A percentile compares a stretch with the other conserved stretches of the same genome.
Evolutionary conservation across 2,888 invertebrate species (phyloP).

Genomic region (Phlogophora meticulosa): DNA sequence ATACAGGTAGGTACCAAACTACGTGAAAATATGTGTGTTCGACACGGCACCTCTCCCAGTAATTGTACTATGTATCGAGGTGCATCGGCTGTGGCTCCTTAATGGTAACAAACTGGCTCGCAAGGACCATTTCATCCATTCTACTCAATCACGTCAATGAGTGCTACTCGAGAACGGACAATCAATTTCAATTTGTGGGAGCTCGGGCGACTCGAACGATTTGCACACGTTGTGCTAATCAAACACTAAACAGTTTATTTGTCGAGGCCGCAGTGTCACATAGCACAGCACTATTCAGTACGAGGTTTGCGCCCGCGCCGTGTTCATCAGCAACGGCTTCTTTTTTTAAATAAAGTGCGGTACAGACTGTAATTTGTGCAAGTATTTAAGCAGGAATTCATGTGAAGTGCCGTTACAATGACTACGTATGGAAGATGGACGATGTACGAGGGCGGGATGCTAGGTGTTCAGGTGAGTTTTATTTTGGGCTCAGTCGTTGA

Average conservation of each 20-base stretch:
- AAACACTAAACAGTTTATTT: slow-evolving; percentile 88
- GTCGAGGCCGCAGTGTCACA: slow-evolving; percentile 79
- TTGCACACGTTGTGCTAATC: slow-evolving; percentile 89
- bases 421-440: slow-evolving; percentile 84
- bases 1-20: slow-evolving; percentile 42
- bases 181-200: slow-evolving; percentile 86
- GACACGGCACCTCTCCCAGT: slow-evolving; percentile 44
- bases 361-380: slow-evolving; percentile 53
- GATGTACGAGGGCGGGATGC: slow-evolving; percentile 81
- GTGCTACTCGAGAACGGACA: slow-evolving; percentile 77
- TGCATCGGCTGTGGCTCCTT: slow-evolving; percentile 65
- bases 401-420: slow-evolving; percentile 71
- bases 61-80: slow-evolving; percentile 61
- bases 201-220: slow-evolving; percentile 75
- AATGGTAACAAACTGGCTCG: slow-evolving; percentile 77
- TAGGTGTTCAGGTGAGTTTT: slow-evolving; percentile 82
- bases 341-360: slow-evolving; percentile 38
- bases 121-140: slow-evolving; percentile 85
- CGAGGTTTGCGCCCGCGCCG: slow-evolving; percentile 72
- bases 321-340: slow-evolving; percentile 62
- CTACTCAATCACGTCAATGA: slow-evolving; percentile 87
- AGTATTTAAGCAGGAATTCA: slow-evolving; percentile 38
- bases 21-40: slow-evolving; percentile 61
- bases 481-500: neutral
- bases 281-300: slow-evolving; percentile 71